Evolutionary conservation across 2,888 invertebrate species (phyloP), one percentile per base, ranked within the genome.

Genomic region (Pseudococcus viburni): DNA sequence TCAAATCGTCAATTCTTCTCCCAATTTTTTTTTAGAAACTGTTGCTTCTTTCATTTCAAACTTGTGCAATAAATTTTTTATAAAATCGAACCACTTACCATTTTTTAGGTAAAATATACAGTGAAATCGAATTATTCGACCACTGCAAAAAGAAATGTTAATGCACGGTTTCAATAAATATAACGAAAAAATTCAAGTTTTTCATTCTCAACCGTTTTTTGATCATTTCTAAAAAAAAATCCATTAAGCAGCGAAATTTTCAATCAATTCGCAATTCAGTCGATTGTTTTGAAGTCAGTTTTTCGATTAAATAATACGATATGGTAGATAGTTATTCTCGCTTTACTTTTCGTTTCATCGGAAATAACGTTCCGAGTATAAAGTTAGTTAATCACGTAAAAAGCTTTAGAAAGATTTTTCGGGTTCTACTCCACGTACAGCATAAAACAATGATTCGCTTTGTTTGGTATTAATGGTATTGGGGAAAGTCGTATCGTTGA

Each of bases 321-420:
- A 46, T 83, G 9, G 48, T 19, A n/a, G 22, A 26, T 84, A 22
- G 46, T 84, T 42, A 6, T 83, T 84, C 46, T 46, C n/a, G 15
- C 7, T 83, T n/a, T 11, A 22, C 42, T 46, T 83, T 83, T 39
- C 26, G 7, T 17, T 48, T 84, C 1, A 22, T 48, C 12, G 6
- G 15, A 84, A 12, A 84, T n/a, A 48, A 17, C 51, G 46, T 46
- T 84, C 26, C 26, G 19, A 48, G 84, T 84, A 46, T 26, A 46
- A 48, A 51, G 51, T 84, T 48, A 39, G 51, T 51, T 48, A 84
- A 84, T 84, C 84, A 33, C 33, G 73, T 73, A 73, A 73, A 73
- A 73, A 73, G 73, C 33, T 73, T 73, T 73, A 6, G 73, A 73
- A 73, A 33, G 73, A 73, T 73, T 73, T 42, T 73, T 33, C 73